Evolutionary conservation across 2,888 invertebrate genomes (phyloP).

Genomic region (Mesopsocus fuscifrons): DNA sequence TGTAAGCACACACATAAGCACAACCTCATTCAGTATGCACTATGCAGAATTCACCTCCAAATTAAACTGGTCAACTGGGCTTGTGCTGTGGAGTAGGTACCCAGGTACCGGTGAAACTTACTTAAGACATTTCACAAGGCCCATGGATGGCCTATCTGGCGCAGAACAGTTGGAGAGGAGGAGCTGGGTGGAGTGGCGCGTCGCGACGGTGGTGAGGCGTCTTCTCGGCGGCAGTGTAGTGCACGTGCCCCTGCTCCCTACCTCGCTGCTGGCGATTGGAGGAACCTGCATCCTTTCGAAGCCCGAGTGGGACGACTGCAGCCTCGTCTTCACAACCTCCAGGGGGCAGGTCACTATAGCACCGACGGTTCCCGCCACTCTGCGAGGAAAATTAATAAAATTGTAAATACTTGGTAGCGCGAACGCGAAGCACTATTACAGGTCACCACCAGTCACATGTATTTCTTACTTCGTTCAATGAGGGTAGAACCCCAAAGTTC

Average conservation of each 20-base stretch:
- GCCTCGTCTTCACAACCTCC: constrained; percentile 92
- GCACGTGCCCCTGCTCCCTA: constrained; percentile 30
- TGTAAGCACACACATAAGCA: too few relatives aligned
- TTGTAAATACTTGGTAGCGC: too few relatives aligned
- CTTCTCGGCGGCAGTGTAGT: constrained; percentile 39
- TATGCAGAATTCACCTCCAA: too few relatives aligned
- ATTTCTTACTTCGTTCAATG: too few relatives aligned
- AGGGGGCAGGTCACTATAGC: constrained; percentile 94
- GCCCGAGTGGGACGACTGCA: constrained; percentile 75
- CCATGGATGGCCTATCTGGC: constrained; percentile 34
- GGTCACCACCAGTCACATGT: too few relatives aligned
- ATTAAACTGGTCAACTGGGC: too few relatives aligned
- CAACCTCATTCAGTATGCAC: too few relatives aligned
- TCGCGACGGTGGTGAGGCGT: constrained; percentile 55
- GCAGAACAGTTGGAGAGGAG: constrained; percentile 43
- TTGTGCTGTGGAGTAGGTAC: too few relatives aligned
- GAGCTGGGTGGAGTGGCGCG: constrained; percentile 51
- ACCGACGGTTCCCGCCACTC: constrained; percentile 90
- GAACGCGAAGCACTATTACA: too few relatives aligned
- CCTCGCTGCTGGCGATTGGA: constrained; percentile 24
- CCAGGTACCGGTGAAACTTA: too few relatives aligned
- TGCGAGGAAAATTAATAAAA: constrained; percentile 31
- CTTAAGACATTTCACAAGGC: constrained; percentile 66
- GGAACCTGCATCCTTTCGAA: constrained; percentile 26
- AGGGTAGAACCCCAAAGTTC: too few relatives aligned